Base-by-base conservation (phyloP, 2,888 invertebrate genomes). In the Brachyptera putata region DNA sequence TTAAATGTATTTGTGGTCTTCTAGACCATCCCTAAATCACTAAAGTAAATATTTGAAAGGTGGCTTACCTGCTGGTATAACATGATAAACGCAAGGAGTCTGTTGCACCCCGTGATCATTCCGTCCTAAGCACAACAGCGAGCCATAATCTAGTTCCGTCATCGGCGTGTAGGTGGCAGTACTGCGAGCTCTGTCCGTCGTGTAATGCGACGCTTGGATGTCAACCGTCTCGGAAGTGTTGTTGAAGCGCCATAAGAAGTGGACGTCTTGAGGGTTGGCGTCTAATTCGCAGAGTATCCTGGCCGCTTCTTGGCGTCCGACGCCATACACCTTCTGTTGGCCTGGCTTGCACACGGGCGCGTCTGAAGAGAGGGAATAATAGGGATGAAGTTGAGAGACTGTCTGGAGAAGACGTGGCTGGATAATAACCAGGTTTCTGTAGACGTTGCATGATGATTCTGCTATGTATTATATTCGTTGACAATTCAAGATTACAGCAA, bases 201-300 rank as follows among this genome's bases (percentile, higher is more conserved):
- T 77, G 64, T 84, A 79, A 66, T 81, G 79, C 58, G 80, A 81
- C 63, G 81, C 80, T 13, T 84, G 81, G 67, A 87, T 83, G 74
- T 87, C 86, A 64, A 84, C 78, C 25, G 82, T 80, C 68, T 87
- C 87, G 66, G 83, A 81, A 41, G 84, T 83, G 72, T 85, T 86
- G 78, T 89, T 89, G 76, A 89, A 87, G 74, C 84, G 85, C 88
- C 88, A 88, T 62, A 80, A 78, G 75, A 86, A 88, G 66, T 78
- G 79, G 36, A 86, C 79, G 56, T 84, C 85, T 71, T 80, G 78
- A 7, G 91, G 91, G 71, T 90, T 89, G 0, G 89, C 87, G 61
- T 77, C 76, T 66, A 76, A 75, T 71, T 75, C 84, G 74, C 88
- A 89, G n/a, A 80, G 77, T 65, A 89, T 81, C 69, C 79, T 79